Evolutionary conservation across 2,113 vertebrate species (phyloP), one percentile per base, ranked within the genome.

Genomic region (Odocoileus hemionus): DNA sequence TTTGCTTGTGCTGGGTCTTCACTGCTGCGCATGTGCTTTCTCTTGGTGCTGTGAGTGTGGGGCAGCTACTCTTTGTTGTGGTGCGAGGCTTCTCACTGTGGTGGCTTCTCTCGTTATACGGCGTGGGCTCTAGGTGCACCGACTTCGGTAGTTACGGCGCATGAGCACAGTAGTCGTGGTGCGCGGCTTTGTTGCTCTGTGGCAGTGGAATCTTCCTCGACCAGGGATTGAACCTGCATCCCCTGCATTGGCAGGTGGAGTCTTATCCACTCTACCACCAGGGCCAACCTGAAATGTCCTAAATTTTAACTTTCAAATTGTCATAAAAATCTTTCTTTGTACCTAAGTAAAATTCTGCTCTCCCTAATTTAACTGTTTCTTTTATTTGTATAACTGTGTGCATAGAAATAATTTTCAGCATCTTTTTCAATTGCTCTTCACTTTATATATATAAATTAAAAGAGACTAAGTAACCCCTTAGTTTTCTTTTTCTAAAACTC

Each of bases 81-180:
- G 64, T 36, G n/a, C 0, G 0, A 36, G n/a, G n/a, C n/a, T 70
- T 70, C 64, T 70, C 19, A 5, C 5, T 36, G 64, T 36, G 17
- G 64, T 36, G 64, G 64, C n/a, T 36, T 70, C 9, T 67, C 33
- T n/a, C 10, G 61, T 36, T 36, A 10, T 21, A 70, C 5, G 21
- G 64, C 64, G 21, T 11, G 64, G 17, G 17, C 64, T 36, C 17
- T 36, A 67, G 17, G 64, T 36, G 64, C 8, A 36, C 64, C 0
- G 36, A 17, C n/a, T 67, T 36, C 0, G 0, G 64, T 70, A 11
- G n/a, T 36, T 70, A 11, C 0, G 9, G 9, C 9, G 4, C 64
- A 36, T 21, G 52, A 17, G 52, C 52, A 17, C 52, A 54, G 16
- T 17, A 54, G 52, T 54, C 16, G 12, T 50, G 47, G 52, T 17